Percentiles rank a stretch among this genome's conserved stretches.
Evolutionary conservation across 2,888 invertebrate species (phyloP).

Genomic region (Caenorhabditis sp.): DNA sequence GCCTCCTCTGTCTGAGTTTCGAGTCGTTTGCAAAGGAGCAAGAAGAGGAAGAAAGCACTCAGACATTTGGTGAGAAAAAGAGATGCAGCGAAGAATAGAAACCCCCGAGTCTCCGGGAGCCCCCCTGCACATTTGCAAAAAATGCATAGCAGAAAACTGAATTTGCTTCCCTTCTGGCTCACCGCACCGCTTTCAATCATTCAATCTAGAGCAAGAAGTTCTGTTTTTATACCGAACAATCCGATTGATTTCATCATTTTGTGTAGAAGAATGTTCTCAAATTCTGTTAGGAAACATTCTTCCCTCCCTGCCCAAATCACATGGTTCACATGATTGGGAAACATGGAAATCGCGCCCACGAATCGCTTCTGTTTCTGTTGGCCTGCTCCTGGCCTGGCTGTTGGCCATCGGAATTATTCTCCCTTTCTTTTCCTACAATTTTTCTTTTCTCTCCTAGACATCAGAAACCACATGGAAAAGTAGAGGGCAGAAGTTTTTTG

Average conservation of each 20-base stretch:
- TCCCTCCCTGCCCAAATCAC: no score
- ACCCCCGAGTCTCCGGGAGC: neutral
- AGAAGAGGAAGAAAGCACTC: constrained; percentile 23
- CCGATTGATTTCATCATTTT: constrained; percentile 5
- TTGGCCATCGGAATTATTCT: no score
- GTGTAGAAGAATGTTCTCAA: neutral
- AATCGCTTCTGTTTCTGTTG: no score
- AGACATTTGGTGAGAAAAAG: constrained; percentile 29
- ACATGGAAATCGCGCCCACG: no score
- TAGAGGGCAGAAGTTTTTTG: no score
- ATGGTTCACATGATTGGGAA: no score
- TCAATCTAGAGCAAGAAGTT: neutral
- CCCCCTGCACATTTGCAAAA: constrained; percentile 1
- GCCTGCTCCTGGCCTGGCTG: no score
- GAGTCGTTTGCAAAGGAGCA: neutral
- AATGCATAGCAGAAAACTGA: constrained; percentile 10
- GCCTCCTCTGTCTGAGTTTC: neutral
- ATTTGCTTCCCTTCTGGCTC: neutral
- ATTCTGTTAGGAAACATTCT: neutral
- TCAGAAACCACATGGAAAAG: no score
- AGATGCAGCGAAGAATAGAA: constrained; percentile 7
- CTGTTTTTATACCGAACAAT: neutral
- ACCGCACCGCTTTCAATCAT: neutral
- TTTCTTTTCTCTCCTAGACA: no score
- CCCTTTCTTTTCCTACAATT: no score